Conservation (phyloP, 2,888 invertebrate genomes). For the Oscheius sp. region DNA sequence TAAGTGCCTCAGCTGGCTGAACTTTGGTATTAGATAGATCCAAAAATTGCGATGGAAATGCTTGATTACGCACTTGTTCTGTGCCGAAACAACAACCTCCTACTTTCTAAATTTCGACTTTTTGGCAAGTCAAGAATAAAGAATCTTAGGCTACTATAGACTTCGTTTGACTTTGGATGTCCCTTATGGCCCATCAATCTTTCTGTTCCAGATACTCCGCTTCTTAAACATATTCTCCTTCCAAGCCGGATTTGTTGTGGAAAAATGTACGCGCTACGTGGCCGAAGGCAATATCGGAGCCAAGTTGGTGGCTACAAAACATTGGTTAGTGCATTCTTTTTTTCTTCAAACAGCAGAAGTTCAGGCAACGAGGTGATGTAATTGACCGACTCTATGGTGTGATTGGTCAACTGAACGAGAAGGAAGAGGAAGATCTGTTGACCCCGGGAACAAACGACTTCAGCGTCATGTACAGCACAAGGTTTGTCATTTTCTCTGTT, state of each 20-base stretch:
- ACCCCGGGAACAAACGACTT: constrained; percentile 91
- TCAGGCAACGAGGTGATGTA: constrained; percentile 87
- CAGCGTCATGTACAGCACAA: constrained; percentile 98
- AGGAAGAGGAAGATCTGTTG: constrained; percentile 90
- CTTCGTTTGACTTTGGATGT: not conserved
- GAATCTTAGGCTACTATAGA: no score
- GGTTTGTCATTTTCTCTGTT: constrained; percentile 73
- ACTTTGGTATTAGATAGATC: no score
- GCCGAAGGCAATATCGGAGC: constrained; percentile 94
- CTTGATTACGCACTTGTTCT: no score
- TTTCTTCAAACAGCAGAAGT: constrained; percentile 27
- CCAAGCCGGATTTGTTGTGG: constrained; percentile 92
- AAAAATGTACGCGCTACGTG: constrained; percentile 88
- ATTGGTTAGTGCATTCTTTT: constrained; percentile 80
- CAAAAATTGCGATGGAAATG: no score
- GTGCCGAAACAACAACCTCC: no score
- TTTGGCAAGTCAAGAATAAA: no score
- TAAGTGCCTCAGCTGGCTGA: no score
- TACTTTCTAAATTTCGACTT: no score
- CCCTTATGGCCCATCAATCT: not conserved
- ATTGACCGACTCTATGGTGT: constrained; percentile 96
- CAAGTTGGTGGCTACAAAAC: constrained; percentile 91
- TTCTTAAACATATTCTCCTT: constrained; percentile 94
- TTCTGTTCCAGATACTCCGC: constrained; percentile 84
- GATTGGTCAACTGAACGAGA: constrained; percentile 92